These are phyloP conservation scores for Crenichthys baileyi DNA, from an alignment of 2,797 vertebrate genomes.

Conservation along the genomic window DNA sequence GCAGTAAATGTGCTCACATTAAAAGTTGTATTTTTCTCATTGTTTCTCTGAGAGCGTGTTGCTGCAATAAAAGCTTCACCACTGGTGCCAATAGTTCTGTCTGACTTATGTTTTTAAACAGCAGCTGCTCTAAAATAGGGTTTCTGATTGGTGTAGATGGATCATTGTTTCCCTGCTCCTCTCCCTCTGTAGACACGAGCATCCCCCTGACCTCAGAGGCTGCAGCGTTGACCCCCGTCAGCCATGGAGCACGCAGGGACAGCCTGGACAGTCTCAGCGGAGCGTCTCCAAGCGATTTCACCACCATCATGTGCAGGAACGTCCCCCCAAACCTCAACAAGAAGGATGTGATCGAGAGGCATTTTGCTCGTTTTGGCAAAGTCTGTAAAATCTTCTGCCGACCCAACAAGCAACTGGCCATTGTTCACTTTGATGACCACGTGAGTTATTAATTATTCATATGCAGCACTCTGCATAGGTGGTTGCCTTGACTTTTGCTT, in stretches of 20 bases:
- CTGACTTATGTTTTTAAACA: too few species aligned
- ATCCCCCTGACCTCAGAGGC: constrained; percentile 35
- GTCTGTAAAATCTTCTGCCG: constrained; percentile 83
- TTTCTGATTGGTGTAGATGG: too few species aligned
- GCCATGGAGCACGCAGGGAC: constrained; percentile 71
- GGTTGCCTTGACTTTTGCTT: too few species aligned
- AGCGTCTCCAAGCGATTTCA: constrained; percentile 77
- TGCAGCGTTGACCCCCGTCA: constrained; percentile 27
- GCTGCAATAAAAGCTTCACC: neutral
- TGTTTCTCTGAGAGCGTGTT: too few species aligned
- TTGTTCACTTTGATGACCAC: constrained; percentile 89
- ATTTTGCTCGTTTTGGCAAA: constrained; percentile 87
- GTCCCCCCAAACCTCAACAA: constrained; percentile 85
- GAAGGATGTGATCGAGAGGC: constrained; percentile 81
- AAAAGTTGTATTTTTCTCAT: too few species aligned
- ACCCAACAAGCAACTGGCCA: constrained; percentile 81
- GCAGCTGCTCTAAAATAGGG: too few species aligned
- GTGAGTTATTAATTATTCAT: constrained; percentile 77
- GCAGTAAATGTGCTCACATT: too few species aligned
- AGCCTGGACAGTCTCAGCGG: constrained; percentile 80
- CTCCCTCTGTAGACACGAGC: constrained; percentile 23
- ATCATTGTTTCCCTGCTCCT: neutral
- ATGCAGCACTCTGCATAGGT: too few species aligned
- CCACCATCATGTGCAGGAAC: constrained; percentile 84
- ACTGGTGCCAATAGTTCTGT: too few species aligned